Conservation (phyloP, 2,797 vertebrate species). For the Melanogrammus aeglefinus region DNA sequence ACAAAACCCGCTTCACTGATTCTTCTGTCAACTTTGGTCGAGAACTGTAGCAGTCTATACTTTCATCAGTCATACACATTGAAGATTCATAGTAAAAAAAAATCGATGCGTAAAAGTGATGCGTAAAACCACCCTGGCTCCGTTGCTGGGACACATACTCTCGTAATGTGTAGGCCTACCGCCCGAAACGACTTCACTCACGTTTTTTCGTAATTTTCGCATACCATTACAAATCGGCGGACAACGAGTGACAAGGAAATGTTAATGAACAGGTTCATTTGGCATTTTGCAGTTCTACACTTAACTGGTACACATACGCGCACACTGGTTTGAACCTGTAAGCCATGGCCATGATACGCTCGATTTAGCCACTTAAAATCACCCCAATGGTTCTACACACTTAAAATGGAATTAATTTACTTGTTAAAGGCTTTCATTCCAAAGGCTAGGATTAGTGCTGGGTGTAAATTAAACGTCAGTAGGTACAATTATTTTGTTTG, state of each 20-base stretch:
- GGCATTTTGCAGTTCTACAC: not conserved
- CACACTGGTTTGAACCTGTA: no score
- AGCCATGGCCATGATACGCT: not conserved
- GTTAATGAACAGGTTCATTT: not conserved
- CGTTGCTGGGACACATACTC: slow-evolving; percentile 8
- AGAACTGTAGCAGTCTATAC: not conserved
- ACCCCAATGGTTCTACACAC: not conserved
- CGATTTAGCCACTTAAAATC: not conserved
- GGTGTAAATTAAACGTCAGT: not conserved
- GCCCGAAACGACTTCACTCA: no score
- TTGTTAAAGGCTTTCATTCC: not conserved
- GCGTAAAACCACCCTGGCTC: slow-evolving; percentile 36
- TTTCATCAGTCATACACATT: not conserved
- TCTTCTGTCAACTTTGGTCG: not conserved
- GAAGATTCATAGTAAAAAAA: not conserved
- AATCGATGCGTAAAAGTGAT: slow-evolving; percentile 34
- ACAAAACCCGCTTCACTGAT: no score
- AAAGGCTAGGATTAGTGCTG: not conserved
- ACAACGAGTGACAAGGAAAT: no score
- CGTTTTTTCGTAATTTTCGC: no score
- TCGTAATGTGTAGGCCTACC: not conserved
- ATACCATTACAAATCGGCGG: no score
- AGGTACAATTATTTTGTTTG: not conserved
- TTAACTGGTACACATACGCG: not conserved
- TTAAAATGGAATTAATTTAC: not conserved